Conservation (phyloP, 1,140 invertebrate species). For the Drosophila kurseongensis region DNA sequence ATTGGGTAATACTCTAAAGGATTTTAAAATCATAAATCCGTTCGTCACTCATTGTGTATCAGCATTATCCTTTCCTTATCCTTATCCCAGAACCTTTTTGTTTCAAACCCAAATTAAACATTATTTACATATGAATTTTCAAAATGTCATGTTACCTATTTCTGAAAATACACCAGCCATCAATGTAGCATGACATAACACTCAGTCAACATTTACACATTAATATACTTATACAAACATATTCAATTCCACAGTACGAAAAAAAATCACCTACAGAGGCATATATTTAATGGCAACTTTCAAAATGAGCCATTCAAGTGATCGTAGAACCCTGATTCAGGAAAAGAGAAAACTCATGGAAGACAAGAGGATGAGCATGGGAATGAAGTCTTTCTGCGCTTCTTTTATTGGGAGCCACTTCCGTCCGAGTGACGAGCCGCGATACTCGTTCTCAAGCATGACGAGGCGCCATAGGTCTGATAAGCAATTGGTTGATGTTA, state of each 20-base stretch:
- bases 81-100: too few species aligned
- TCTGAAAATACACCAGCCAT: not conserved
- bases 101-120: too few species aligned
- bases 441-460: not conserved
- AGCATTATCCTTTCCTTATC: too few species aligned
- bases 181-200: not conserved
- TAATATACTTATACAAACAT: not conserved
- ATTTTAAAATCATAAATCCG: too few species aligned
- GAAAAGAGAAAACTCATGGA: constrained; percentile 13
- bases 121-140: too few species aligned
- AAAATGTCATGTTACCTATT: too few species aligned
- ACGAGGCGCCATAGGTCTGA: constrained; percentile 8
- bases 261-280: not conserved
- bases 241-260: not conserved
- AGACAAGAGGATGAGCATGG: constrained; percentile 2
- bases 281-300: not conserved
- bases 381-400: not conserved
- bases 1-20: too few species aligned
- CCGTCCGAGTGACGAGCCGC: not conserved
- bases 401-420: not conserved
- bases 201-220: not conserved
- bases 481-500: fast-evolving
- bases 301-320: not conserved
- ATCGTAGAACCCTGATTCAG: not conserved
- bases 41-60: too few species aligned